Evolutionary conservation across 2,888 invertebrate genomes (phyloP).

Genomic region (Cosmorhoe ocellata): DNA sequence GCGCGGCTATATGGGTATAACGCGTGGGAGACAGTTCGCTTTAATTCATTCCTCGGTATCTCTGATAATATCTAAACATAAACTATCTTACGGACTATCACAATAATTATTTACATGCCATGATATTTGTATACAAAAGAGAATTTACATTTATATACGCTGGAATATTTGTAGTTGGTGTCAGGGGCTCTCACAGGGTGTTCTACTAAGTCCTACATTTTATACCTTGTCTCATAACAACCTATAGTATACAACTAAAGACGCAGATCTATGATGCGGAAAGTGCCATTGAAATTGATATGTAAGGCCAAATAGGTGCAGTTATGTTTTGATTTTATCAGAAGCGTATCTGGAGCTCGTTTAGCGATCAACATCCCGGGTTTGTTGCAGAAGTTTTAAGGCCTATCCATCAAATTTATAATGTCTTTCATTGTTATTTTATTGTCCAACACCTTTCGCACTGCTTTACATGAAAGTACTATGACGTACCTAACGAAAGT

Average conservation of each 20-base stretch:
- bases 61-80: slow-evolving; percentile 29
- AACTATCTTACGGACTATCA: slow-evolving; percentile 29
- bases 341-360: slow-evolving; percentile 16
- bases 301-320: slow-evolving; percentile 23
- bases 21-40: slow-evolving; percentile 38
- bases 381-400: slow-evolving; percentile 6
- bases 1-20: slow-evolving; percentile 16
- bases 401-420: slow-evolving; percentile 7
- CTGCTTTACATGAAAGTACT: not conserved
- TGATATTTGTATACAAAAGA: slow-evolving; percentile 24
- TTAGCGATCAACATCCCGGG: slow-evolving; percentile 7
- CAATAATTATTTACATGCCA: slow-evolving; percentile 29
- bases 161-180: slow-evolving; percentile 14
- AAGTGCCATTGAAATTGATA: slow-evolving; percentile 25
- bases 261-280: slow-evolving; percentile 25
- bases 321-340: slow-evolving; percentile 20
- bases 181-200: slow-evolving; percentile 18
- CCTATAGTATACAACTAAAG: not conserved
- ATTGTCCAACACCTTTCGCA: not conserved
- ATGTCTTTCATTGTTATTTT: slow-evolving; percentile 10
- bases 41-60: slow-evolving; percentile 37
- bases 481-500: no score
- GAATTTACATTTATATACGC: slow-evolving; percentile 22
- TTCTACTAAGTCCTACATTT: slow-evolving; percentile 15
- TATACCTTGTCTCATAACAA: slow-evolving; percentile 8